Evolutionary conservation across 2,113 vertebrate species (phyloP).

Genomic region (Hepsetus odoe): DNA sequence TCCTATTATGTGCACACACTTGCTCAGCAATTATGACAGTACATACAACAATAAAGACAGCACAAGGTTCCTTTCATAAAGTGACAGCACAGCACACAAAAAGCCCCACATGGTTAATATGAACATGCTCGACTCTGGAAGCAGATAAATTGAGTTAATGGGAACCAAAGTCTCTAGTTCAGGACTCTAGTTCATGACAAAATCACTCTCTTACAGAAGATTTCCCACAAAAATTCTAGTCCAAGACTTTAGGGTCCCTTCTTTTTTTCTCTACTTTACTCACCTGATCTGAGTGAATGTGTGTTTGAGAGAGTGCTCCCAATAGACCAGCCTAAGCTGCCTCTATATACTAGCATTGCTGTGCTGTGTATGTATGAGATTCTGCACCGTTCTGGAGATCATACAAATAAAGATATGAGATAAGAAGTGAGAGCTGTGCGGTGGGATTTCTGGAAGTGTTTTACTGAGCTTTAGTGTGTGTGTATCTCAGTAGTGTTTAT

Average conservation of each 20-base stretch:
- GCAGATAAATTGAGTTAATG: not conserved
- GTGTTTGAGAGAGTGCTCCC: slow-evolving; percentile 12
- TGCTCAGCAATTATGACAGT: not conserved
- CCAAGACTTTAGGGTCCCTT: slow-evolving; percentile 32
- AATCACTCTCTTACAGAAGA: not conserved
- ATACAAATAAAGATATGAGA: slow-evolving; percentile 11
- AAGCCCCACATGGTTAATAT: not conserved
- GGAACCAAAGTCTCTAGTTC: not conserved
- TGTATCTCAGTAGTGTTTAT: not conserved
- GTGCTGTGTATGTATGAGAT: slow-evolving; percentile 7
- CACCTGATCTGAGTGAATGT: not conserved
- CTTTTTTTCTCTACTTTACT: not conserved
- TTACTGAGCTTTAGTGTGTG: slow-evolving; percentile 7
- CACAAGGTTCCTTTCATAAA: not conserved
- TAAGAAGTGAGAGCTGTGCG: not conserved
- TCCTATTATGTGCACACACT: not conserved
- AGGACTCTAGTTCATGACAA: not conserved
- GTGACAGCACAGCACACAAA: not conserved
- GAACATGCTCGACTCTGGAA: not conserved
- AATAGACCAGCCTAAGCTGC: not conserved
- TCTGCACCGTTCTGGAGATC: not conserved
- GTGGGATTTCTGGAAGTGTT: not conserved
- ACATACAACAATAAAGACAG: not conserved
- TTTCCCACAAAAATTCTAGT: not conserved
- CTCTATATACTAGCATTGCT: not conserved